Base-by-base conservation (phyloP, 2,888 invertebrate genomes). In the Limnephilus rhombicus region DNA sequence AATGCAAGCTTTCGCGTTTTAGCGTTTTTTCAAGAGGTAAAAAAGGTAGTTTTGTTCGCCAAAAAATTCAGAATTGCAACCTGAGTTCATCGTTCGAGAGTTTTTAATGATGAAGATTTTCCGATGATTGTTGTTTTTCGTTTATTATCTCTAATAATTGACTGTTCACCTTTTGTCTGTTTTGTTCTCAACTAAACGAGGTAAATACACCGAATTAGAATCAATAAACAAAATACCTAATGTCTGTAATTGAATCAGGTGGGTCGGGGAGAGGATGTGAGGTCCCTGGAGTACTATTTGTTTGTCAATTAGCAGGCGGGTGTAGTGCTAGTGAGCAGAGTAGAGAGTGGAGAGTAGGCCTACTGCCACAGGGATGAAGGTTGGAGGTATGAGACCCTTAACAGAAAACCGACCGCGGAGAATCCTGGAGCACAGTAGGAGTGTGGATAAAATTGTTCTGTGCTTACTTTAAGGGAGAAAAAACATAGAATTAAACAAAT, bases 261-360 rank as follows among this genome's bases (percentile, higher is more conserved):
- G 41, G 85, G 41, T 85, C 85, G 24, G 85, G 85, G 49, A 53
- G 49, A 53, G 91, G 91, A 80, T 68, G 18, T 24, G 37, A 45
- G 80, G 80, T 92, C 92, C 90, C 89, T 15, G 29, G 85, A 45
- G 92, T 68, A 90, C 90, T 92, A 92, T 92, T 92, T 92, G 92
- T 92, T 92, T 92, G 90, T 92, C 92, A 92, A 92, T 92, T 90
- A 92, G 87, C 49, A 87, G 86, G 34, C 29, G 45, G 80, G 41
- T 45, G 53, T 87, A 87, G 68, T 68, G 68, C 24, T 34, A 87
- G 68, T 68, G 68, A 68, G 68, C 9, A 68, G 68, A 68, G 68
- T 68, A 68, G 24, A 68, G 15, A 15, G 82, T 82, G 12, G 82
- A 82, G 31, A 82, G 85, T 15, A 24, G 41, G 9, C 41, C 68